Base-by-base conservation (phyloP, 2,888 invertebrate species). In the Ennomos quercinarius region DNA sequence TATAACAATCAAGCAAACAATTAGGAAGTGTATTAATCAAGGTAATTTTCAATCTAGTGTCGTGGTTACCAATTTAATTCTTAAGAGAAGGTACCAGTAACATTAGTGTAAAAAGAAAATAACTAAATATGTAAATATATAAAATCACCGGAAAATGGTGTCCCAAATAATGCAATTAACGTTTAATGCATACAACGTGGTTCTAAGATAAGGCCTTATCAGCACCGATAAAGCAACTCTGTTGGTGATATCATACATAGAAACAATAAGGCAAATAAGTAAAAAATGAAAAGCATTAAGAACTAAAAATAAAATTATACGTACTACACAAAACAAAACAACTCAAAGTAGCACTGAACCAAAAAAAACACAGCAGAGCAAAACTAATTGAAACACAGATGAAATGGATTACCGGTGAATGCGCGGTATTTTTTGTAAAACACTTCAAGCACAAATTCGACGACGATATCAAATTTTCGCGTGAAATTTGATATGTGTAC, bases 401-500 rank as follows among this genome's bases (percentile, higher is more conserved):
- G 42, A 63, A 72, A 74, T 72, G 74, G 76, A 80, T 87, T 86
- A 86, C 86, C 84, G 81, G 77, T 80, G 63, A 81, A 82, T 76
- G 74, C 80, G 79, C 78, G 60, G 39, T 61, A 84, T 86, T 85
- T 76, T 80, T 78, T 71, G 34, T 70, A 75, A 76, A 75, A 81
- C 88, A 88, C 86, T 86, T 81, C 71, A 71, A 69, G 65, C 89
- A 91, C 90, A 85, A 84, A 77, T 80, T 81, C 78, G 84, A 91
- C 91, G 79, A 91, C 91, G 68, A 89, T 90, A 91, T 89, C 91
- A 89, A 91, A 91, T 87, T 92, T 91, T 88, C 85, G 78, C 86
- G 86, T 86, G 87, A 91, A 92, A 92, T 89, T 89, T 85, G 91
- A 92, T 91, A 91, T 88, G 91, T 91, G 91, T 86, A 84, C 84